Evolutionary conservation across 2,113 vertebrate species (phyloP), one percentile per base, ranked within the genome.

Genomic region (Dolichallabes microphthalmus): DNA sequence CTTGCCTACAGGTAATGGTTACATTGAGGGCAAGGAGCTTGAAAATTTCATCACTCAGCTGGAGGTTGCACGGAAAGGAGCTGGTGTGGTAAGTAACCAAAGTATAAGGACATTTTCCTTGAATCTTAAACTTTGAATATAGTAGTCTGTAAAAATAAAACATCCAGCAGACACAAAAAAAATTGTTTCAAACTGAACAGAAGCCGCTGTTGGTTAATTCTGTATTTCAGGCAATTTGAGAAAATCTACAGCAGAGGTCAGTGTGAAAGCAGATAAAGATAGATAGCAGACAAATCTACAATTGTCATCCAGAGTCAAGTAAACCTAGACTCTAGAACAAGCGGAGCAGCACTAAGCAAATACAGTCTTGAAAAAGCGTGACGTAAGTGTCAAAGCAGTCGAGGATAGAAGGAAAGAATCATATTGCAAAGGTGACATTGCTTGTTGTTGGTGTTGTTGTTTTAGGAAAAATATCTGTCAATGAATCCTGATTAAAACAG

Each of bases 11-110:
- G 98, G 97, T 89, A 99, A 99, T 93, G 98, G 98, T 73, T 99
- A 97, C 92, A 99, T 99, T 6, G 98, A 99, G 93, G 98, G 97
- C 30, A 99, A 98, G 92, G 98, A 99, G 91, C 94, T 99, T 92
- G 98, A 99, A 92, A 98, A 96, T 93, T 99, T 99, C 93, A 97
- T 99, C 93, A 96, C 92, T 90, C 97, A 99, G 92, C 90, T 99
- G 94, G 97, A 98, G 93, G 92, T 91, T 3, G 96, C 97, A 6
- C 95, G 98, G 89, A 97, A 94, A 94, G 98, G 96, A 84, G 94
- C 96, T 1, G 97, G 97, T 32, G 95, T 97, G 96, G 98, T 99
- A 94, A 97, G 98, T 86, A 88, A 63, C 83, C 3, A 25, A 52
- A 83, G 14, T 45, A n/a, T 45, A 53, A 5, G 15, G 4, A 14